Evolutionary conservation across 2,888 invertebrate species (phyloP), one percentile per base, ranked within the genome.

Genomic region (Napeogenes inachia): DNA sequence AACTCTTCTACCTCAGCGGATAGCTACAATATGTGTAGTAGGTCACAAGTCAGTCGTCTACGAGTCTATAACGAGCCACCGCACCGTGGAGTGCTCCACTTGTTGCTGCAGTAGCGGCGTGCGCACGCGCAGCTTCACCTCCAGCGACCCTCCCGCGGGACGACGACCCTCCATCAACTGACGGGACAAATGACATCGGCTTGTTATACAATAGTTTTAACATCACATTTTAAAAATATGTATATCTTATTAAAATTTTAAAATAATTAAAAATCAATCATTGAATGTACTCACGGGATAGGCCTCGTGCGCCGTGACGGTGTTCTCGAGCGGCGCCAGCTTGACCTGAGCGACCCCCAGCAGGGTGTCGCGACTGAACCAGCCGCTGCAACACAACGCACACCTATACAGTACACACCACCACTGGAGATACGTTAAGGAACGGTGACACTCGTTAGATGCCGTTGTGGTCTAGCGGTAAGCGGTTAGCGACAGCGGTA

Each of bases 141-240:
- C 99, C 63, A 99, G 75, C 74, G 98, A 97, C 0, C 98, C 98
- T 13, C 98, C 98, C 8, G 95, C 93, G 13, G 95, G 89, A 72
- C 96, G 95, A 33, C 98, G 92, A 0, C 98, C 98, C 69, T 98
- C 98, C 94, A 97, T 94, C 60, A 98, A 77, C 97, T 98, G 81
- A 8, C 21, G 21, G 21, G 21, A 21, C 4, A 47, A 8, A 35
- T 35, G 6, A 5, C 35, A 35, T 35, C 2, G 6, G 35, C 35
- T 5, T 2, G 3, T 35, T 35, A 35, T 5, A 5, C 13, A 42
- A 50, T 30, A 50, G 10, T 32, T 45, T 35, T 5, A 4, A 35
- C 35, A 35, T 2, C 35, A 35, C 6, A 35, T 5, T 6, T 35
- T 10, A 10, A 42, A 6, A 42, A 42, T 42, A 8, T 42, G 12